Conservation (phyloP, 2,797 vertebrate genomes). For the Triplophysa yarkandensis region DNA sequence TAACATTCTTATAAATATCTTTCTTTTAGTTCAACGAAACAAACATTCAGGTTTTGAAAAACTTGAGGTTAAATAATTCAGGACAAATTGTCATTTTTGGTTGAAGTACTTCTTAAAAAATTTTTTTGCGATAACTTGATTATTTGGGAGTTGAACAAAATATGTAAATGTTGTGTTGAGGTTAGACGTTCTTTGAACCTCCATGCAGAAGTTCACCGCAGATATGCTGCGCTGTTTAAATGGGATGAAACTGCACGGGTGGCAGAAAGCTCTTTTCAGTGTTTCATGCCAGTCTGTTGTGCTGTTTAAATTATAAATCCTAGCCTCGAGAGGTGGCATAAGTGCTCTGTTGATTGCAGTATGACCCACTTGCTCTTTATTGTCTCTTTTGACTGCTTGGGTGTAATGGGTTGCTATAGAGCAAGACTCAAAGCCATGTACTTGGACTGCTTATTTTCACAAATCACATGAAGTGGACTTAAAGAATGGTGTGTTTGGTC, state of each 20-base stretch:
- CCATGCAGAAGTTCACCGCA: conserved; percentile 8
- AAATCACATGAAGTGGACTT: conserved; percentile 35
- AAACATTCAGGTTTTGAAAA: too few relatives aligned
- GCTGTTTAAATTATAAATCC: conserved; percentile 45
- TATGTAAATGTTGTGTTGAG: conserved; percentile 32
- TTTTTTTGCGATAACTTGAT: too few relatives aligned
- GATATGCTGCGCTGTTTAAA: conserved; percentile 31
- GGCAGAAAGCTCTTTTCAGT: conserved; percentile 31
- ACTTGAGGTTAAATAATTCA: too few relatives aligned
- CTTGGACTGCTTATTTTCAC: conserved; percentile 43
- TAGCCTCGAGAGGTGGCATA: conserved; percentile 49
- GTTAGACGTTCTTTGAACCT: conserved; percentile 42
- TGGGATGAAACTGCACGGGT: conserved; percentile 33
- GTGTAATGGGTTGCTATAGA: conserved; percentile 46
- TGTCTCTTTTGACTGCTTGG: conserved; percentile 46
- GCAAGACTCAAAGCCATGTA: conserved; percentile 46
- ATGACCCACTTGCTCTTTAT: conserved; percentile 44
- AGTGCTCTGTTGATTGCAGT: conserved; percentile 52
- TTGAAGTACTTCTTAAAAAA: too few relatives aligned
- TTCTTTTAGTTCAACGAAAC: too few relatives aligned
- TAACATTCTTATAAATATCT: too few relatives aligned
- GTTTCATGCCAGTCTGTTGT: conserved; percentile 32
- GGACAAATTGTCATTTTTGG: too few relatives aligned
- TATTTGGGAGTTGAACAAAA: conserved; percentile 35
- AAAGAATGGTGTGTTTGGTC: conserved; percentile 51